Percentiles rank a stretch among this genome's conserved stretches.
These are phyloP conservation scores for Noctua comes DNA, from an alignment of 2,888 invertebrate species.

Conservation along the genomic window DNA sequence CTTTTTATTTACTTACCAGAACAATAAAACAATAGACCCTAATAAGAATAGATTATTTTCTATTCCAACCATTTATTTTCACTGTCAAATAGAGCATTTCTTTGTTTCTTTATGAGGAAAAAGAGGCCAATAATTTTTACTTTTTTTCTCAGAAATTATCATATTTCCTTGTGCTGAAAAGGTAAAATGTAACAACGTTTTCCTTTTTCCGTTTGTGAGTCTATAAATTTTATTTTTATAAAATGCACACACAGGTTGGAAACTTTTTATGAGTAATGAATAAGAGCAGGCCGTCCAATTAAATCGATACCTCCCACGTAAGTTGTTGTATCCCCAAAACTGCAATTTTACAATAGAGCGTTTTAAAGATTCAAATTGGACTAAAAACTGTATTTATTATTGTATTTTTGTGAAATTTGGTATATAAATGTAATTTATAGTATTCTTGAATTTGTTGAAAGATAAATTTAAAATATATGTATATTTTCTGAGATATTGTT, in stretches of 20 bases:
- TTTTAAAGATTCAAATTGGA: too few species aligned
- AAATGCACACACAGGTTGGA: slow-evolving; percentile 28
- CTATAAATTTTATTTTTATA: slow-evolving; percentile 44
- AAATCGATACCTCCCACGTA: too few species aligned
- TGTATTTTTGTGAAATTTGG: too few species aligned
- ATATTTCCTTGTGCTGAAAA: slow-evolving; percentile 49
- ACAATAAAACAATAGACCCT: slow-evolving; percentile 44
- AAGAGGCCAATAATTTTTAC: slow-evolving; percentile 42
- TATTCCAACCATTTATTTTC: slow-evolving; percentile 35
- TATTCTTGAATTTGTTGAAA: too few species aligned
- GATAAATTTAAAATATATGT: too few species aligned
- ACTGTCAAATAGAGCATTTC: slow-evolving; percentile 22
- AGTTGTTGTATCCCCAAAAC: too few species aligned
- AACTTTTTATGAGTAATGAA: slow-evolving; percentile 36
- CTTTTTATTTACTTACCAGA: slow-evolving; percentile 53
- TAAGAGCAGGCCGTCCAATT: slow-evolving; percentile 37
- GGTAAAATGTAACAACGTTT: slow-evolving; percentile 50
- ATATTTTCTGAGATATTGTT: too few species aligned
- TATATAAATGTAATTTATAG: too few species aligned
- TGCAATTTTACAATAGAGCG: too few species aligned
- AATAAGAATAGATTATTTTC: slow-evolving; percentile 42
- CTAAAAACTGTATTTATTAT: too few species aligned
- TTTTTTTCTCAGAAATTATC: slow-evolving; percentile 50
- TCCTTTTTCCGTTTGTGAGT: slow-evolving; percentile 51
- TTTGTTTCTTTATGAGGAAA: slow-evolving; percentile 14